Evolutionary conservation across 2,888 invertebrate species (phyloP).

Genomic region (Agrotis puta): DNA sequence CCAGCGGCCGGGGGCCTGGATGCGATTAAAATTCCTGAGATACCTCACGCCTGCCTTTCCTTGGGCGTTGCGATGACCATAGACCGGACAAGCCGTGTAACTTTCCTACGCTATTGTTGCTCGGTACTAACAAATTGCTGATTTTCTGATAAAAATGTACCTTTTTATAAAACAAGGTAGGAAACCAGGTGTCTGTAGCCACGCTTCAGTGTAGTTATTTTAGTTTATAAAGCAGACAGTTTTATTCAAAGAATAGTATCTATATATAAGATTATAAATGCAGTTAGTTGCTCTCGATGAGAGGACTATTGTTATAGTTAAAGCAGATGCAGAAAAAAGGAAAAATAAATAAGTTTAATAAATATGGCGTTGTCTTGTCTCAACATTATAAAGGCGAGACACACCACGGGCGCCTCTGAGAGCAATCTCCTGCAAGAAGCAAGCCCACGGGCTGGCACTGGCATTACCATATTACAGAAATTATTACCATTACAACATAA

Average conservation of each 20-base stretch:
- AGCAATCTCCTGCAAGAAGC: slow-evolving; percentile 77
- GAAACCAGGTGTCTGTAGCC: slow-evolving; percentile 60
- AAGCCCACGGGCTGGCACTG: slow-evolving; percentile 71
- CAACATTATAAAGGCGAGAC: slow-evolving; percentile 47
- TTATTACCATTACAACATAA: slow-evolving; percentile 81
- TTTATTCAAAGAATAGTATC: not conserved
- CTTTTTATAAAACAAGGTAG: slow-evolving; percentile 61
- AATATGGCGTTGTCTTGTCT: slow-evolving; percentile 64
- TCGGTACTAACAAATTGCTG: slow-evolving; percentile 71
- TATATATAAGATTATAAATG: not conserved
- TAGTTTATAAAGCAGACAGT: slow-evolving; percentile 24
- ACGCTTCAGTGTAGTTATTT: slow-evolving; percentile 43
- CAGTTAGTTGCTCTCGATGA: not conserved
- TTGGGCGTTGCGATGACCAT: slow-evolving; percentile 74
- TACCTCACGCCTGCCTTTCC: slow-evolving; percentile 87
- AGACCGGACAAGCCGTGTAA: slow-evolving; percentile 74
- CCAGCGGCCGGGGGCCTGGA: slow-evolving; percentile 82
- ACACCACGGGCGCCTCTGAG: slow-evolving; percentile 72
- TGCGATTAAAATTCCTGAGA: slow-evolving; percentile 90
- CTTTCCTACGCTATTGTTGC: slow-evolving; percentile 70
- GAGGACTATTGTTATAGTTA: slow-evolving; percentile 7
- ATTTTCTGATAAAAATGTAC: slow-evolving; percentile 69
- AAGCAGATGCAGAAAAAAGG: not conserved
- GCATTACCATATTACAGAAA: slow-evolving; percentile 84
- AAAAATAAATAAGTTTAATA: slow-evolving; percentile 1